A percentile compares a stretch with the other conserved stretches of the same genome.
Conservation (phyloP, 1,140 invertebrate genomes). For the Ruditapes philippinarum region DNA sequence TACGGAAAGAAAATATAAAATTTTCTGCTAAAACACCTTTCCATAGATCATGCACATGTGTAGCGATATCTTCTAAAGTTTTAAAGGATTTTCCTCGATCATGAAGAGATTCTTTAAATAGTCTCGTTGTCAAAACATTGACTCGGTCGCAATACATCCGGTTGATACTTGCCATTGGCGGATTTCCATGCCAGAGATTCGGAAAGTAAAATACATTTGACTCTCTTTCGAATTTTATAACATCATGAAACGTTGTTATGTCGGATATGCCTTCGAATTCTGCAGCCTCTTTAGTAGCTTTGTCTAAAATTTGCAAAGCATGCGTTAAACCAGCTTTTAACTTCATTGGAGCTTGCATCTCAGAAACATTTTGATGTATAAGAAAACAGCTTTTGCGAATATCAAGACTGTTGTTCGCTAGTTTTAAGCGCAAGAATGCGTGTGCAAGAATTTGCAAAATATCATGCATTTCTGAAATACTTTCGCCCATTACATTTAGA, state of each 20-base stretch:
- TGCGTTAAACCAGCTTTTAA: not conserved
- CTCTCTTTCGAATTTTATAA: not conserved
- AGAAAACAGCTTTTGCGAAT: slow-evolving; percentile 32
- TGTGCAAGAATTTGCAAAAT: slow-evolving; percentile 56
- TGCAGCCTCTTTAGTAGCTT: not conserved
- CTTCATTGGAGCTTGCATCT: not conserved
- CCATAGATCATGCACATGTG: not conserved
- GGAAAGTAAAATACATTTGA: not conserved
- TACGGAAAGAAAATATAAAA: not conserved
- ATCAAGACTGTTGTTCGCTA: slow-evolving; percentile 19
- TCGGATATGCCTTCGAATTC: not conserved
- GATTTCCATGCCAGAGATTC: not conserved
- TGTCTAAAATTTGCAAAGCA: not conserved
- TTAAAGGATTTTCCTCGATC: not conserved
- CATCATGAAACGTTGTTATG: not conserved
- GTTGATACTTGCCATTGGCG: not conserved
- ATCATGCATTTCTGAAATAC: slow-evolving; percentile 34
- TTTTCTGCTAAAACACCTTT: not conserved
- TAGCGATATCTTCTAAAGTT: not conserved
- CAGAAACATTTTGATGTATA: slow-evolving; percentile 54
- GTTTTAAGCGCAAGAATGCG: slow-evolving; percentile 29
- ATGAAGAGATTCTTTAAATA: not conserved
- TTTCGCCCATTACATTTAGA: slow-evolving; percentile 59
- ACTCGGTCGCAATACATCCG: not conserved
- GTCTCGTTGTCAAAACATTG: not conserved